Conservation (phyloP, 2,113 vertebrate genomes). For the Polypterus bichir region DNA sequence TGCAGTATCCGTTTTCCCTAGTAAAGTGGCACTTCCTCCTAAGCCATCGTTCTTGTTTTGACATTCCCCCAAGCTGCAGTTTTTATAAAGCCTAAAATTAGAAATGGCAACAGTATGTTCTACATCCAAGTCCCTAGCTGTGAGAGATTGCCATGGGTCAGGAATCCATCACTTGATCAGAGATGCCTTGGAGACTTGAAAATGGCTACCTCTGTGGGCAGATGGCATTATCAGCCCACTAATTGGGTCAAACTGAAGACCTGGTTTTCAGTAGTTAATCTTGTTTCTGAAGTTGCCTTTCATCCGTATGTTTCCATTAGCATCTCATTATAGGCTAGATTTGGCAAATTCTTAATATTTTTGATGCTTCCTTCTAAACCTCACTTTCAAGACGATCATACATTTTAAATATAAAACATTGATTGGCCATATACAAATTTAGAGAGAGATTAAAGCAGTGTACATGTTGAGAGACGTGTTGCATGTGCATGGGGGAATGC, state of each 20-base stretch:
- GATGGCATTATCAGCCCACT: conserved; percentile 31
- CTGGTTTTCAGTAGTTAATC: too few species aligned
- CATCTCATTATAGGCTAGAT: too few species aligned
- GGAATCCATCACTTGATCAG: conserved; percentile 51
- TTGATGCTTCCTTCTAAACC: too few species aligned
- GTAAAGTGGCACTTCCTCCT: conserved; percentile 35
- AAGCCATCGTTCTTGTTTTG: conserved; percentile 60
- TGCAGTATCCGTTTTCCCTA: conserved; percentile 40
- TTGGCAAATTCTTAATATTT: too few species aligned
- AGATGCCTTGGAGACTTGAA: conserved; percentile 48
- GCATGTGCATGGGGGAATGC: too few species aligned
- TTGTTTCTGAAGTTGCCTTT: too few species aligned
- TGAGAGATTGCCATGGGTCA: conserved; percentile 29
- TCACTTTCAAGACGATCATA: too few species aligned
- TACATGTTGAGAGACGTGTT: too few species aligned
- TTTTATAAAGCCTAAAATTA: conserved; percentile 56
- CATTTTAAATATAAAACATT: too few species aligned
- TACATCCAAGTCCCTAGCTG: conserved; percentile 50
- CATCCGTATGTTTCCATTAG: too few species aligned
- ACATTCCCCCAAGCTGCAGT: conserved; percentile 52
- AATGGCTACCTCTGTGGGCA: conserved; percentile 41
- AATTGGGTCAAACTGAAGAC: conserved; percentile 50
- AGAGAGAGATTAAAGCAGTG: too few species aligned
- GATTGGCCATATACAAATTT: too few species aligned
- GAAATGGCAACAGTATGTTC: conserved; percentile 66